Evolutionary conservation across 1,140 invertebrate species (phyloP).

Genomic region (Drosophila bipectinata): DNA sequence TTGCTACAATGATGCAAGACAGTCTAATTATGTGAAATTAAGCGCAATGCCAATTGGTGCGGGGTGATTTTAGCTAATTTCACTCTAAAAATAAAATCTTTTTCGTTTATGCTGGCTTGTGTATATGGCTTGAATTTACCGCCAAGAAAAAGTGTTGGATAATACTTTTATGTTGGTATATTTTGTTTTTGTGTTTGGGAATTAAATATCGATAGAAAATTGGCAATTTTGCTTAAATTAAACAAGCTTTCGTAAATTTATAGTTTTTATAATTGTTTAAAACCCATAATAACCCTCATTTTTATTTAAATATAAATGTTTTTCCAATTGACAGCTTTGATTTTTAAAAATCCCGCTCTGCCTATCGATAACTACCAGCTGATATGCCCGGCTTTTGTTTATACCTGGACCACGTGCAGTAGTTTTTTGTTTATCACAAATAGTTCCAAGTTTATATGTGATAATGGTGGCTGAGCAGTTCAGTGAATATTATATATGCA

Average conservation of each 20-base stretch:
- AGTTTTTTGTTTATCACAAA: constrained; percentile 28
- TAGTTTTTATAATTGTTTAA: neutral
- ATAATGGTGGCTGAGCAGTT: constrained; percentile 58
- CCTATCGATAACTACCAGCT: constrained; percentile 5
- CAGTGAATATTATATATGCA: constrained; percentile 63
- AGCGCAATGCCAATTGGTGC: constrained; percentile 6
- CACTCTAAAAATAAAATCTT: constrained; percentile 23
- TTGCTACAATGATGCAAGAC: constrained; percentile 52
- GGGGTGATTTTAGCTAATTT: neutral
- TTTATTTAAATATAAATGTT: no score
- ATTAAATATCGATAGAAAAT: neutral
- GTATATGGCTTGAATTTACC: constrained; percentile 9
- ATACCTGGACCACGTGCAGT: constrained; percentile 24
- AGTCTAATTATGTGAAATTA: constrained; percentile 35
- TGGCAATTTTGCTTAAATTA: neutral
- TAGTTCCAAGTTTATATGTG: neutral
- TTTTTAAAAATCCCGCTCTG: neutral
- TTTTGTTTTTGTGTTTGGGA: neutral
- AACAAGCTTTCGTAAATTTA: neutral
- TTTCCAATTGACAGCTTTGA: no score
- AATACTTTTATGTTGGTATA: neutral
- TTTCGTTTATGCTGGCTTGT: neutral
- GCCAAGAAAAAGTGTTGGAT: constrained; percentile 11
- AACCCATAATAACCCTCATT: no score
- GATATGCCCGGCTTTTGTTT: constrained; percentile 4